These are phyloP conservation scores for Strigamia transsilvanica DNA, from an alignment of 2,888 invertebrate species.

Conservation along the genomic window DNA sequence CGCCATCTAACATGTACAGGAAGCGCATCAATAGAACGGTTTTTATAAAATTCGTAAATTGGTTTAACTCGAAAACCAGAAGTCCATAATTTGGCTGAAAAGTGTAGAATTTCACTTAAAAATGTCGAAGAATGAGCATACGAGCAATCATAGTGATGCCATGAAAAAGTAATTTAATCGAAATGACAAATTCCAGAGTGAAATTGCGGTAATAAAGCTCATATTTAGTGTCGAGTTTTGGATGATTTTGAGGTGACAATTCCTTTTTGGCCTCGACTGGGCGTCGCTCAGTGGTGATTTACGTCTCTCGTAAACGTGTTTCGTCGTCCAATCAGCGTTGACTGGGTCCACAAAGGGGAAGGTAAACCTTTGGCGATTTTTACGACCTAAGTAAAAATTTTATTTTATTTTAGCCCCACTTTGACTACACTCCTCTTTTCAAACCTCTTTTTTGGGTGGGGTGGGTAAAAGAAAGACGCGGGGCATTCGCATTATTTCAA, in stretches of 20 bases:
- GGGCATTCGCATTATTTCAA: constrained; percentile 42
- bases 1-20: background rate
- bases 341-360: constrained; percentile 47
- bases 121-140: background rate
- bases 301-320: constrained; percentile 48
- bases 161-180: constrained; percentile 30
- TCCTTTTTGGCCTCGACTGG: constrained; percentile 21
- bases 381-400: constrained; percentile 37
- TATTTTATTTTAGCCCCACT: constrained; percentile 43
- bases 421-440: constrained; percentile 43
- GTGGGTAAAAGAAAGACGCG: constrained; percentile 33
- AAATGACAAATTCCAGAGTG: background rate
- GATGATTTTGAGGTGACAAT: constrained; percentile 45
- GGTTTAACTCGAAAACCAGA: too few relatives aligned
- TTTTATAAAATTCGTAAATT: background rate
- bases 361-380: constrained; percentile 45
- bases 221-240: constrained; percentile 24
- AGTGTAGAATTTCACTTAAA: background rate
- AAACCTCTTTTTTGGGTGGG: constrained; percentile 46
- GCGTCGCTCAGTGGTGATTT: constrained; percentile 29
- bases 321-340: constrained; percentile 39
- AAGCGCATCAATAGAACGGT: background rate
- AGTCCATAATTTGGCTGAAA: background rate
- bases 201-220: constrained; percentile 21
- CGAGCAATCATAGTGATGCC: background rate